Evolutionary conservation across 2,888 invertebrate species (phyloP).

Genomic region (Athetis lepigone): DNA sequence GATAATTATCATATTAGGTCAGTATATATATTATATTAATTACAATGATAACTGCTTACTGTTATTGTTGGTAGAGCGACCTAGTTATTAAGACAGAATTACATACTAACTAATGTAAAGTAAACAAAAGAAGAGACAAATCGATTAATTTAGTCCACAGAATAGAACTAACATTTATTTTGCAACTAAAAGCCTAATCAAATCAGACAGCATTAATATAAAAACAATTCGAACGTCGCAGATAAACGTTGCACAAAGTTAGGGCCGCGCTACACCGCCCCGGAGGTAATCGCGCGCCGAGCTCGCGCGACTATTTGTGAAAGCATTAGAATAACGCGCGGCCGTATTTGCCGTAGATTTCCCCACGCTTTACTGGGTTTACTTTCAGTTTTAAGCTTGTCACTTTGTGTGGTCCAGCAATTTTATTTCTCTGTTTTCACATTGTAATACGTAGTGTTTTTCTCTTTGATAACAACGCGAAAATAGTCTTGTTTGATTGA

Average conservation of each 20-base stretch:
- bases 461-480: conserved; percentile 39
- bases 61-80: conserved; percentile 9
- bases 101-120: background rate
- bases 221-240: conserved; percentile 31
- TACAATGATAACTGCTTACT: conserved; percentile 11
- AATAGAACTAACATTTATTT: conserved; percentile 8
- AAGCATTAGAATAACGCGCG: conserved; percentile 81
- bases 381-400: conserved; percentile 83
- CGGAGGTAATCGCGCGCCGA: conserved; percentile 40
- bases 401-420: conserved; percentile 81
- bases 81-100: conserved; percentile 9
- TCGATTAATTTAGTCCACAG: background rate
- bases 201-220: conserved; percentile 38
- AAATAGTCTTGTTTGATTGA: conserved; percentile 24
- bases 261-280: conserved; percentile 41
- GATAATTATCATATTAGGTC: conserved; percentile 54
- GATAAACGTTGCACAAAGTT: conserved; percentile 50
- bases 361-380: conserved; percentile 80
- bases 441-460: conserved; percentile 22
- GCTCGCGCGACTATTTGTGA: conserved; percentile 77
- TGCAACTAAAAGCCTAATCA: conserved; percentile 25
- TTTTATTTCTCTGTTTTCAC: conserved; percentile 63
- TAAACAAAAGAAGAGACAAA: conserved; percentile 2
- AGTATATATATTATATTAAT: conserved; percentile 28
- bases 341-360: conserved; percentile 84